Evolutionary conservation across 2,113 vertebrate species (phyloP), one percentile per base, ranked within the genome.

Genomic region (Calyptomena viridis): DNA sequence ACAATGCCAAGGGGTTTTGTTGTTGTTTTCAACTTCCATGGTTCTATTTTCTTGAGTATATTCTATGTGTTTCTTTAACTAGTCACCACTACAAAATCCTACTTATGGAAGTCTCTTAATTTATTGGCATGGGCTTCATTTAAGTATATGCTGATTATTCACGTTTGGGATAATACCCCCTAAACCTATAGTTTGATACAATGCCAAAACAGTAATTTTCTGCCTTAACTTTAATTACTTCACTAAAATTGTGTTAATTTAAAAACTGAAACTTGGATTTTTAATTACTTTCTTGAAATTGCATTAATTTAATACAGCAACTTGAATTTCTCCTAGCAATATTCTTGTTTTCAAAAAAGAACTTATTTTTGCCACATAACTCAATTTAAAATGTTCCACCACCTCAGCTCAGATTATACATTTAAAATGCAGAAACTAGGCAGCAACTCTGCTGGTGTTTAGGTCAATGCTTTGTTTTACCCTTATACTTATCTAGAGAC

Each of bases 171-270:
- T 97, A 96, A 91, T 95, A 78, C 77, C 87, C 96, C 81, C 84
- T 95, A 87, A 94, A 97, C 88, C 72, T 96, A 90, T 88, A 95
- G 91, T 87, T 96, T 97, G 96, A 97, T 94, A 97, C 92, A 97
- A 95, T 81, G 88, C 84, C 91, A 97, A 74, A 97, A 84, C 59
- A 91, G 91, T 78, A 67, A 94, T 93, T 97, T 96, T 96, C 73
- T 96, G 66, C 39, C 93, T 97, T 94, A 96, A 95, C 46, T 79
- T 97, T 96, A 97, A 97, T 96, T 95, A 95, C 68, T 89, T 94
- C 49, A 83, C 67, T 94, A 85, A 96, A 95, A 87, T 93, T 82
- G 18, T 47, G 96, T 95, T 84, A 79, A 94, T 91, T 97, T 93
- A 95, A 72, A 93, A 97, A 78, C 28, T 87, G 69, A 56, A 75